phyloP scores from a whole-genome alignment of 2,113 vertebrate species.

The Typhlomys cinereus region DNA sequence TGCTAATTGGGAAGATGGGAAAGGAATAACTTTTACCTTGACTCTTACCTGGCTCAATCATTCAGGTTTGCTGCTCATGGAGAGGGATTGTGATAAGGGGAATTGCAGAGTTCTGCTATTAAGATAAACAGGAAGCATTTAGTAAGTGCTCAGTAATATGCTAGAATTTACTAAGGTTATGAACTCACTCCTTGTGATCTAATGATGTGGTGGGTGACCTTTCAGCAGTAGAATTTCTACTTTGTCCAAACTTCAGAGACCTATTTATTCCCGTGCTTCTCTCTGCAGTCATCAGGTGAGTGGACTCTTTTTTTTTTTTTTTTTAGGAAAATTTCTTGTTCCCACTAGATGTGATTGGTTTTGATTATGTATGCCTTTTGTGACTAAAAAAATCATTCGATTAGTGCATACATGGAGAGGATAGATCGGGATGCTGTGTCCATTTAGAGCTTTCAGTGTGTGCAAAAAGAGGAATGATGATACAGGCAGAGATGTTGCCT shows the following conservation, averaged over 20 bases:
- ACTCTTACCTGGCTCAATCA: background rate
- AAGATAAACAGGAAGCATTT: background rate
- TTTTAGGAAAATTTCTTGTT: background rate
- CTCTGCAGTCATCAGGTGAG: background rate
- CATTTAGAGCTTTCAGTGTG: background rate
- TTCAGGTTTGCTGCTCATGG: background rate
- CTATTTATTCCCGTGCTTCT: background rate
- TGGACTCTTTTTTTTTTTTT: background rate
- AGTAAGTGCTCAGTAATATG: background rate
- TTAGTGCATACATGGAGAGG: background rate
- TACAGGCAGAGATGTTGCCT: background rate
- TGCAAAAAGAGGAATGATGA: background rate
- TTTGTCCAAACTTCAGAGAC: background rate
- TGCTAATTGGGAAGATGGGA: background rate
- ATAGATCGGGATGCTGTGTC: background rate
- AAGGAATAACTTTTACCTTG: background rate
- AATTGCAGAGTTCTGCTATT: background rate
- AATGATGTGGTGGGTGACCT: background rate
- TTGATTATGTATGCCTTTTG: slow-evolving; percentile 18
- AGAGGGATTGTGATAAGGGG: background rate
- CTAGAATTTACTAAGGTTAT: background rate
- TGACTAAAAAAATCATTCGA: background rate
- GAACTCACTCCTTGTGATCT: background rate
- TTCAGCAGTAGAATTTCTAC: background rate
- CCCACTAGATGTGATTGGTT: background rate